A percentile compares a stretch with the other conserved stretches of the same genome.
Conservation (phyloP, 2,888 invertebrate species). For the Oxycera nigricornis region DNA sequence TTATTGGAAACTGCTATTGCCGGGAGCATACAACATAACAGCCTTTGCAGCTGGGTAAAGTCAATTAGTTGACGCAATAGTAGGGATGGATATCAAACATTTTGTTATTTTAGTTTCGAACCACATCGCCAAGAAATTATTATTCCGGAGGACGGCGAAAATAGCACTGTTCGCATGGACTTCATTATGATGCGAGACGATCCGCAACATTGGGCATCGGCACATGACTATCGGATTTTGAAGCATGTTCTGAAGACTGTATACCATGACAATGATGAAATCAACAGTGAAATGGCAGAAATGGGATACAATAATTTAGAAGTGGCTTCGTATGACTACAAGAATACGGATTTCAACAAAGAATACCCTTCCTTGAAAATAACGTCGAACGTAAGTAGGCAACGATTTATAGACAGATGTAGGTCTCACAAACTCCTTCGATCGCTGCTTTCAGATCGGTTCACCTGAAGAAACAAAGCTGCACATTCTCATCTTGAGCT, state of each 20-base stretch:
- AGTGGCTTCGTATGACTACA: slow-evolving; percentile 74
- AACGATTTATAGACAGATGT: no score
- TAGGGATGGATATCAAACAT: no score
- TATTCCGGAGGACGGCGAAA: slow-evolving; percentile 64
- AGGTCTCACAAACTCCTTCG: slow-evolving; percentile 25
- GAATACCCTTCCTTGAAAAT: slow-evolving; percentile 75
- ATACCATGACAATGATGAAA: slow-evolving; percentile 72
- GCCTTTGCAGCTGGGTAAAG: slow-evolving; percentile 73
- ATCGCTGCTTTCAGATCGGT: slow-evolving; percentile 67
- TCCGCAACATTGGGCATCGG: slow-evolving; percentile 83
- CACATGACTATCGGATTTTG: slow-evolving; percentile 76
- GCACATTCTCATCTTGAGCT: slow-evolving; percentile 84
- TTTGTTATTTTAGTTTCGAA: slow-evolving; percentile 50
- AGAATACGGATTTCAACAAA: slow-evolving; percentile 71
- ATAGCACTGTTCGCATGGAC: slow-evolving; percentile 71
- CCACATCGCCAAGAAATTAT: slow-evolving; percentile 57
- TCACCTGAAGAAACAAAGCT: slow-evolving; percentile 82
- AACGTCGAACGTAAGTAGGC: slow-evolving; percentile 70
- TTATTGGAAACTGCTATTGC: slow-evolving; percentile 88
- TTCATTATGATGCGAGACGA: slow-evolving; percentile 83
- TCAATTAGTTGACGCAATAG: neutral
- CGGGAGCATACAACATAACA: slow-evolving; percentile 84
- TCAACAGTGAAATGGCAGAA: slow-evolving; percentile 70
- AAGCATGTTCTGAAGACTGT: slow-evolving; percentile 71
- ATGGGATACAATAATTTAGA: slow-evolving; percentile 73